These are phyloP conservation scores for Furcifer pardalis DNA, from an alignment of 2,797 vertebrate species.

Conservation along the genomic window DNA sequence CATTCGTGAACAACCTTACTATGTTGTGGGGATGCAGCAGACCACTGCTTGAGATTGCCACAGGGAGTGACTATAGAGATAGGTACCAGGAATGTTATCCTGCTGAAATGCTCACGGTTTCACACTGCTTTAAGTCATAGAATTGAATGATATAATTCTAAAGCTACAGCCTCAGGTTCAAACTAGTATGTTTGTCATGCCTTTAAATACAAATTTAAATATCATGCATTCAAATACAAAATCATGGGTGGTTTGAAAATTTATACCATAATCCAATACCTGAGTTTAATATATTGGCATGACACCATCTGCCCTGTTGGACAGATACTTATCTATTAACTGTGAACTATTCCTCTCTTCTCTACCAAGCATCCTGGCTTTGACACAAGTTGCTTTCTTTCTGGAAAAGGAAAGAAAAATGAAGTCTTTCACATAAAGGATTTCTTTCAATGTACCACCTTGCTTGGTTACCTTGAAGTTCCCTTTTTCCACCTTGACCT, in stretches of 20 bases:
- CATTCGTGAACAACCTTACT: too few species aligned
- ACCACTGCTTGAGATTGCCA: too few species aligned
- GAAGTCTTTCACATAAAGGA: slow-evolving; percentile 54
- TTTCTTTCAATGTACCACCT: slow-evolving; percentile 63
- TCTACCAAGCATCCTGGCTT: slow-evolving; percentile 33
- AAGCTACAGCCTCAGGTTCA: too few species aligned
- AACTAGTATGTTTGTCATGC: slow-evolving; percentile 12
- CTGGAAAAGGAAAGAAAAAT: slow-evolving; percentile 54
- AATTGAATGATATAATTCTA: too few species aligned
- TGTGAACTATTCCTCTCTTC: slow-evolving; percentile 25
- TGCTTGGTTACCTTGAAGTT: slow-evolving; percentile 48
- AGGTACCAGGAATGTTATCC: too few species aligned
- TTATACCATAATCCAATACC: neutral
- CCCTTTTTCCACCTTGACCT: slow-evolving; percentile 54
- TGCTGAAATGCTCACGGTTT: too few species aligned
- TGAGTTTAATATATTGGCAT: slow-evolving; percentile 9
- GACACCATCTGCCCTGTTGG: neutral
- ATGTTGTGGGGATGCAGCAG: too few species aligned
- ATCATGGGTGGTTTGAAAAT: neutral
- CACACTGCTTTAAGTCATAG: too few species aligned
- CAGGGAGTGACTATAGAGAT: too few species aligned
- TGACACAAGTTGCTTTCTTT: slow-evolving; percentile 56
- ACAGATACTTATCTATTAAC: slow-evolving; percentile 16
- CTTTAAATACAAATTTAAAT: too few species aligned
- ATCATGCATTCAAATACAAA: slow-evolving; percentile 12